These are phyloP conservation scores for Melanogrammus aeglefinus DNA, from an alignment of 2,797 vertebrate genomes.

Conservation along the genomic window DNA sequence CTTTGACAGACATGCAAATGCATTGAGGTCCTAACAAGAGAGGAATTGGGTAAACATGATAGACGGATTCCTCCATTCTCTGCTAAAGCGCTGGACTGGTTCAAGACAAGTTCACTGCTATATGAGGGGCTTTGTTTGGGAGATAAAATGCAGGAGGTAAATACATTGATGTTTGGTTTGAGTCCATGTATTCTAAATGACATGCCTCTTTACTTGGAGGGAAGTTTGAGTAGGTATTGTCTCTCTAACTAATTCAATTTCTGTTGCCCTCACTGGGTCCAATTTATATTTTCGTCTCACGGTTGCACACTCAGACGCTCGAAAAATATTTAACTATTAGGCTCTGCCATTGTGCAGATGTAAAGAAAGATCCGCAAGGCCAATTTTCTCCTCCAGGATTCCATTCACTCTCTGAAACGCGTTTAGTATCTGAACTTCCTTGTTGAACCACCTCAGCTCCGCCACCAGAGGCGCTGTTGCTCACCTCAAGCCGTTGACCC, in stretches of 20 bases:
- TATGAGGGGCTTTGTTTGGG: constrained; percentile 37
- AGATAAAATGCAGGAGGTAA: constrained; percentile 23
- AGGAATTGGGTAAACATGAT: constrained; percentile 38
- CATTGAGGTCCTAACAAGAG: constrained; percentile 30
- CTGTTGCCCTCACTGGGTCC: constrained; percentile 20
- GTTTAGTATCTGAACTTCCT: background rate
- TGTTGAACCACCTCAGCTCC: background rate
- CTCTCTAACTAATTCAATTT: constrained; percentile 22
- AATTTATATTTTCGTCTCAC: constrained; percentile 10
- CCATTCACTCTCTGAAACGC: background rate
- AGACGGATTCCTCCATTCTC: constrained; percentile 20
- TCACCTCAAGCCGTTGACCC: background rate
- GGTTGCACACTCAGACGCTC: constrained; percentile 10
- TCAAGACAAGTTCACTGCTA: constrained; percentile 50
- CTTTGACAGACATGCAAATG: constrained; percentile 50
- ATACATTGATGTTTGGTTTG: constrained; percentile 39
- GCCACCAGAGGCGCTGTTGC: constrained; percentile 1
- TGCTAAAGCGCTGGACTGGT: constrained; percentile 40
- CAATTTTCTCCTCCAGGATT: background rate
- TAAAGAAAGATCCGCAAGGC: constrained; percentile 2
- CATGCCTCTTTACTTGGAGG: constrained; percentile 29
- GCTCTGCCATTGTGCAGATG: constrained; percentile 11
- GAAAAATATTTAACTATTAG: constrained; percentile 1
- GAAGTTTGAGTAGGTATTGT: constrained; percentile 37
- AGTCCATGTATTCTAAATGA: constrained; percentile 40